Conservation (phyloP, 2,797 vertebrate species). For the Scarus forsteni region DNA sequence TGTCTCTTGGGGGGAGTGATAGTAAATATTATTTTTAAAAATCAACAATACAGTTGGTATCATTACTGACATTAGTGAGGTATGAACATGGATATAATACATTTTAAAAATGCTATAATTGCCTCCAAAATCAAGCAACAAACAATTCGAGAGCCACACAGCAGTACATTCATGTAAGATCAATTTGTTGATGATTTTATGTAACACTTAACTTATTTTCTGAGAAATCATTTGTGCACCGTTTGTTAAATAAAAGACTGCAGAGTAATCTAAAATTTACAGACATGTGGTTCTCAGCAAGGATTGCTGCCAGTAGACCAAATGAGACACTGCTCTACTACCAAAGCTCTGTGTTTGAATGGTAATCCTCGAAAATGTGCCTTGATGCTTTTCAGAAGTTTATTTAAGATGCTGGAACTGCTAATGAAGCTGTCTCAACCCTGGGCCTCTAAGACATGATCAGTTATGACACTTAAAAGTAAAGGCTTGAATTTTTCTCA, state of each 20-base stretch:
- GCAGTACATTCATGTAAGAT: not conserved
- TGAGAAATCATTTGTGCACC: not conserved
- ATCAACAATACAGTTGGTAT: too few species aligned
- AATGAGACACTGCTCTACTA: slow-evolving; percentile 3
- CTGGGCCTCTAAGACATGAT: not conserved
- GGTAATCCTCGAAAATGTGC: slow-evolving; percentile 35
- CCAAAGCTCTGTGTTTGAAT: slow-evolving; percentile 21
- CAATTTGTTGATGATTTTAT: not conserved
- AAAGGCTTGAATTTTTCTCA: not conserved
- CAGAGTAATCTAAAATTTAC: not conserved
- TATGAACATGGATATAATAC: too few species aligned
- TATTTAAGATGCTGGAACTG: slow-evolving; percentile 5
- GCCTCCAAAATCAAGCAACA: too few species aligned
- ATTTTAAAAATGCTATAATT: too few species aligned
- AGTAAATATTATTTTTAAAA: too few species aligned
- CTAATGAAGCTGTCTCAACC: not conserved
- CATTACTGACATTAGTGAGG: too few species aligned
- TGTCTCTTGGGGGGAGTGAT: too few species aligned
- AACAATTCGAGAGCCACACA: too few species aligned
- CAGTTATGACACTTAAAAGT: not conserved
- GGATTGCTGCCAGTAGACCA: slow-evolving; percentile 4
- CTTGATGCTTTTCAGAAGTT: not conserved
- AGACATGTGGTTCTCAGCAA: slow-evolving; percentile 12
- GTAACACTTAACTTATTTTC: not conserved
- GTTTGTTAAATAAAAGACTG: not conserved